A percentile compares a stretch with the other conserved stretches of the same genome.
These are phyloP conservation scores for Kuschelorhynchus macadamiae DNA, from an alignment of 2,888 invertebrate genomes.

Conservation along the genomic window DNA sequence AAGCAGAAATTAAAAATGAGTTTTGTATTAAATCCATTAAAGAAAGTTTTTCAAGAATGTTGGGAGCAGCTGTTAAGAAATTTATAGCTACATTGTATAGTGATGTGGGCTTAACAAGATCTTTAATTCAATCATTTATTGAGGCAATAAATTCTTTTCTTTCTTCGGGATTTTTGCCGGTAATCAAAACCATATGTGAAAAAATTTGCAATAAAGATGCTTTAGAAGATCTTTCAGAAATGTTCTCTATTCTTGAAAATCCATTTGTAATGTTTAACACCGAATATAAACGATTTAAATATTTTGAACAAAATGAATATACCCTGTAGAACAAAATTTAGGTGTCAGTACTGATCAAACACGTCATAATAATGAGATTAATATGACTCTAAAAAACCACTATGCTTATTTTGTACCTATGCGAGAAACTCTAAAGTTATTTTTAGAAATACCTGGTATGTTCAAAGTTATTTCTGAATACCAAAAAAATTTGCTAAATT, in stretches of 20 bases:
- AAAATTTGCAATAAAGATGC: no score
- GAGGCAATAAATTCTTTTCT: no score
- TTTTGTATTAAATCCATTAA: no score
- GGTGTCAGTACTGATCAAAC: neutral
- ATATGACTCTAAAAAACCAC: neutral
- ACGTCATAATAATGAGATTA: neutral
- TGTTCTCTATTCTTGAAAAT: slow-evolving; percentile 25
- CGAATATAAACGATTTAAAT: slow-evolving; percentile 39
- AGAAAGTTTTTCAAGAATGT: no score
- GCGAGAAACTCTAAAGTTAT: neutral
- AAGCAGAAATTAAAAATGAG: no score
- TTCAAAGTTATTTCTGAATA: slow-evolving; percentile 2
- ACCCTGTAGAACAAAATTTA: neutral
- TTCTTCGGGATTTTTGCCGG: no score
- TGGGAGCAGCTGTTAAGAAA: no score
- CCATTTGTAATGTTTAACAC: slow-evolving; percentile 27
- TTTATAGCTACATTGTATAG: no score
- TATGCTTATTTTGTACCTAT: slow-evolving; percentile 10
- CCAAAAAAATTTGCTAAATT: slow-evolving; percentile 2
- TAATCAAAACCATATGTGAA: no score
- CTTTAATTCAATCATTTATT: no score
- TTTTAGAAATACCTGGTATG: slow-evolving; percentile 17
- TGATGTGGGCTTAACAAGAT: no score
- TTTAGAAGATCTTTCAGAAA: no score
- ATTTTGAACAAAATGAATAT: slow-evolving; percentile 23